These are phyloP conservation scores for Diogma glabrata DNA, from an alignment of 2,888 invertebrate genomes.

Conservation along the genomic window DNA sequence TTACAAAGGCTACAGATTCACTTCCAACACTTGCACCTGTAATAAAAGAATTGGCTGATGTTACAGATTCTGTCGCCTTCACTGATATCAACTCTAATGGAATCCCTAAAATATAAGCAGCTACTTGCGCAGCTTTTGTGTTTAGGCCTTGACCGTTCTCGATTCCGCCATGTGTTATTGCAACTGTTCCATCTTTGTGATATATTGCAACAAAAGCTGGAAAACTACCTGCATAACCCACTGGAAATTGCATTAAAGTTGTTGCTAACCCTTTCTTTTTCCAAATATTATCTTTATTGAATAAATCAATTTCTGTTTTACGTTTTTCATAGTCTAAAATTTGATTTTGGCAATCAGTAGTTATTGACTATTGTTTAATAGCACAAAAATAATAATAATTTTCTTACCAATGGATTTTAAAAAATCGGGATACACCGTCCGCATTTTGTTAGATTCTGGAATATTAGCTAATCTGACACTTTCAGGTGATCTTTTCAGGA, in stretches of 20 bases:
- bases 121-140: constrained; percentile 64
- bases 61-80: constrained; percentile 51
- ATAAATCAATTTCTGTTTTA: constrained; percentile 41
- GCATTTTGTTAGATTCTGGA: constrained; percentile 35
- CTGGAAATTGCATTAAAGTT: constrained; percentile 55
- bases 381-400: neutral
- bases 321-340: constrained; percentile 41
- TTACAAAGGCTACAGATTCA: constrained; percentile 48
- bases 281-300: constrained; percentile 65
- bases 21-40: constrained; percentile 63
- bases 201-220: constrained; percentile 54
- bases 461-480: constrained; percentile 47
- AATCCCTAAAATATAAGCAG: constrained; percentile 57
- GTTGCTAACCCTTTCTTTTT: constrained; percentile 62
- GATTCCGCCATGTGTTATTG: constrained; percentile 57
- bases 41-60: constrained; percentile 51
- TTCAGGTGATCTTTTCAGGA: constrained; percentile 44
- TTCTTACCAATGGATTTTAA: constrained; percentile 33
- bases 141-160: constrained; percentile 74
- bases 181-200: constrained; percentile 58
- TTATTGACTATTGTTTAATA: too few relatives aligned
- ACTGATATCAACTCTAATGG: constrained; percentile 53
- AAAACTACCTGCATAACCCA: constrained; percentile 40
- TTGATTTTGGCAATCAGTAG: neutral
- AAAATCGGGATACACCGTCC: constrained; percentile 42